These are phyloP conservation scores for Pandemis cinnamomeana DNA, from an alignment of 2,888 invertebrate species.

Conservation along the genomic window DNA sequence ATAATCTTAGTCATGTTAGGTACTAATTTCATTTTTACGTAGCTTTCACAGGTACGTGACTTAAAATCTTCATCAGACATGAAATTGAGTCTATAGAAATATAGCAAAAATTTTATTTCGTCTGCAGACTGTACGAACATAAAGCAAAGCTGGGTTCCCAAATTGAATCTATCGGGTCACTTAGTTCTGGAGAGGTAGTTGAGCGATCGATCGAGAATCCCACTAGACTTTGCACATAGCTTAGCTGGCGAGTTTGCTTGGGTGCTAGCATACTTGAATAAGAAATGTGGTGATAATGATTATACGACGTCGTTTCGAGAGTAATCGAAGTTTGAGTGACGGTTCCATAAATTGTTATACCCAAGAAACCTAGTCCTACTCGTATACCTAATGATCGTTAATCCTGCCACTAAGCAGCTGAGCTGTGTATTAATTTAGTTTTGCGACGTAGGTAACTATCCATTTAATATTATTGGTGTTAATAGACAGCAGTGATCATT, in stretches of 20 bases:
- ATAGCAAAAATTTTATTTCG: slow-evolving; percentile 9
- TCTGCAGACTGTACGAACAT: slow-evolving; percentile 23
- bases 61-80: not conserved
- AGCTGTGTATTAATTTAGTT: not conserved
- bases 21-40: not conserved
- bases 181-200: slow-evolving; percentile 43
- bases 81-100: not conserved
- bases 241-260: slow-evolving; percentile 10
- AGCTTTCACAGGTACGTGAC: not conserved
- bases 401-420: too few species aligned
- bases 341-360: not conserved
- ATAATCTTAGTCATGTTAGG: too few species aligned
- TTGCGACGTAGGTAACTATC: too few species aligned
- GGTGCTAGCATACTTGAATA: slow-evolving; percentile 23
- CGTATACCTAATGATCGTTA: too few species aligned
- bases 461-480: too few species aligned
- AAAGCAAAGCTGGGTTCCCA: slow-evolving; percentile 46
- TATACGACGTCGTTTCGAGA: not conserved
- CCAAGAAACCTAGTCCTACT: not conserved
- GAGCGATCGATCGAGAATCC: slow-evolving; percentile 44
- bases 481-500: too few species aligned
- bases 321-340: not conserved
- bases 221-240: slow-evolving; percentile 41
- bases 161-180: slow-evolving; percentile 50
- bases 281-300: slow-evolving; percentile 19